A percentile compares a stretch with the other conserved stretches of the same genome.
phyloP scores from a whole-genome alignment of 2,797 vertebrate species.

The Distichodus sexfasciatus region DNA sequence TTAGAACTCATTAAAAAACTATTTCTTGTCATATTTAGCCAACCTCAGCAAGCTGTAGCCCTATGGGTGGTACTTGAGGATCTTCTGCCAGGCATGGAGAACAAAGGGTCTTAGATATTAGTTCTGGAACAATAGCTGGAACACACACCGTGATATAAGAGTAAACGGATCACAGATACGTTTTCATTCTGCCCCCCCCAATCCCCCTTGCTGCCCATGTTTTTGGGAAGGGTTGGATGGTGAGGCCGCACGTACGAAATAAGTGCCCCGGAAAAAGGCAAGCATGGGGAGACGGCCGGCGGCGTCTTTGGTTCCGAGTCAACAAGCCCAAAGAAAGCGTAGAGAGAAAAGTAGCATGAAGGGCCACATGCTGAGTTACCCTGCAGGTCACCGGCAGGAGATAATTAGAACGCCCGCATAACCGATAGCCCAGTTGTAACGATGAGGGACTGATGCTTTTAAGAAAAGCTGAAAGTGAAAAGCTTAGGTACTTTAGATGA shows the following conservation, averaged over 20 bases:
- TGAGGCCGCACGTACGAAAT: not conserved
- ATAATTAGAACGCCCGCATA: conserved; percentile 68
- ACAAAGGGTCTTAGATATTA: conserved; percentile 35
- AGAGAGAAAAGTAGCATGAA: conserved; percentile 59
- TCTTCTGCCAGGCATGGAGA: conserved; percentile 31
- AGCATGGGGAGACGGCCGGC: conserved; percentile 22
- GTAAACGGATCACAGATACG: conserved; percentile 20
- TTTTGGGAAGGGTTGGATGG: not conserved
- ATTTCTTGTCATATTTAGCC: conserved; percentile 16
- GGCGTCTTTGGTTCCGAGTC: conserved; percentile 60
- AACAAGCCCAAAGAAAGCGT: conserved; percentile 51
- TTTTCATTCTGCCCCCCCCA: conserved; percentile 11
- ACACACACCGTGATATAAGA: conserved; percentile 14
- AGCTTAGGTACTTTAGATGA: too few species aligned
- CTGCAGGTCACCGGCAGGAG: conserved; percentile 61
- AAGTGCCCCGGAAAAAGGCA: not conserved
- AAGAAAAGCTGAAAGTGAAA: conserved; percentile 18
- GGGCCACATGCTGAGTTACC: conserved; percentile 58
- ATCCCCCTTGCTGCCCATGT: not conserved
- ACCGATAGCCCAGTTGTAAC: conserved; percentile 65
- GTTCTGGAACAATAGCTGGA: conserved; percentile 35
- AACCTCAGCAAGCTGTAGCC: conserved; percentile 3
- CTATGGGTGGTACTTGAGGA: conserved; percentile 25
- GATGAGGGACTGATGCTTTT: conserved; percentile 60
- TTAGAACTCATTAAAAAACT: conserved; percentile 38